Base-by-base conservation (phyloP, 2,797 vertebrate species). In the Oreortyx pictus region DNA sequence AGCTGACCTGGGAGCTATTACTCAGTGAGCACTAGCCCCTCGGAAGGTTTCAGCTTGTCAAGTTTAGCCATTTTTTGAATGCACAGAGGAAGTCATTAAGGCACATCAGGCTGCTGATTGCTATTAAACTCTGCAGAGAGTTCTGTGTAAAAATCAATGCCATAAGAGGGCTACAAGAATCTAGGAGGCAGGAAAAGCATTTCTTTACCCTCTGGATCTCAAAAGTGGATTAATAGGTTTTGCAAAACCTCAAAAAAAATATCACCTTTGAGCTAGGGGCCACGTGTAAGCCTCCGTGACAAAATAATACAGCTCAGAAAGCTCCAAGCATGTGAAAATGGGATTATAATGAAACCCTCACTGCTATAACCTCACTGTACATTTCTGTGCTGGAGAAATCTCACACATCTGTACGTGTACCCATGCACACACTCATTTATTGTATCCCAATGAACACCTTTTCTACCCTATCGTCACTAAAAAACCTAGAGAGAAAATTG, bases 21-120 rank as follows among this genome's bases (percentile, higher is more conserved):
- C 35, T 95, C 82, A 86, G 85, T 91, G 87, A 95, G 61, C 77
- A 37, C 76, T 77, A 83, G 89, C 87, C 93, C 80, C 89, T 95
- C 86, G 64, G 82, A 96, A 96, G 67, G 89, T 82, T 94, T 96
- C 89, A 86, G 43, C 92, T 96, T 94, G 93, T 92, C 92, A 96
- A 86, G 67, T 93, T 92, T 86, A 89, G 89, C 77, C 92, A 68
- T 86, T 94, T 96, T 93, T 86, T 94, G 89, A 96, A 81, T 0
- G 3, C 95, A 94, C 86, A 93, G 76, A 96, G 94, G 93, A 96
- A 96, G 85, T 94, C 95, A 94, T 96, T 93, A 96, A 94, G 85
- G 77, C 94, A 95, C 92, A 84, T 96, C 94, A 94, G 82, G 92
- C 90, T 94, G 87, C 90, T 91, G 94, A 95, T 96, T 95, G 90